phyloP scores from a whole-genome alignment of 2,113 vertebrate species.

The Pionites leucogaster region DNA sequence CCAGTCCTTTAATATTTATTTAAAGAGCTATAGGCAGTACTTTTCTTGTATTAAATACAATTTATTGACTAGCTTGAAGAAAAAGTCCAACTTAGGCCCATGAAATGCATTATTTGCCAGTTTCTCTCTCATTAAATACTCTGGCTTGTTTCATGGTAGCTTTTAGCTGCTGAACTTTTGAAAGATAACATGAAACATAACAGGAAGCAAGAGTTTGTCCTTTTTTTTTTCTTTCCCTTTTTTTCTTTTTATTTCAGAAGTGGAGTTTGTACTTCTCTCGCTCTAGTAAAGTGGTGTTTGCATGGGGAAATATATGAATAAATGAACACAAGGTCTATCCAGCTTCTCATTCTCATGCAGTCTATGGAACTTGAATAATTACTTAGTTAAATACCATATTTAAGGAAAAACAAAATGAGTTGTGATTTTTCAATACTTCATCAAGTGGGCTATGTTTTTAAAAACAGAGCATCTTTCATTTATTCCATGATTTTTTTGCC shows the following conservation, averaged over 20 bases:
- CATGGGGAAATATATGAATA: background rate
- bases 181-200: background rate
- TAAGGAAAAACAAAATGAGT: background rate
- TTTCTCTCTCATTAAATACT: background rate
- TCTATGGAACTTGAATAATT: background rate
- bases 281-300: background rate
- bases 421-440: background rate
- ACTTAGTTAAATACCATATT: background rate
- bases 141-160: background rate
- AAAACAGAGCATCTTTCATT: background rate
- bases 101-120: background rate
- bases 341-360: background rate
- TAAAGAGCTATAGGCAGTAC: background rate
- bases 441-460: background rate
- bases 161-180: background rate
- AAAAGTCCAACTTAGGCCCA: background rate
- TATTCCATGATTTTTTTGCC: background rate
- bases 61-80: slow-evolving; percentile 2
- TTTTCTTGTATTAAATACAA: background rate
- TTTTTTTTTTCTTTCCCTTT: background rate
- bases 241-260: background rate
- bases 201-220: background rate
- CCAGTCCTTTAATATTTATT: background rate
- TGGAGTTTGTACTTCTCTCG: background rate
- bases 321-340: background rate